These are phyloP conservation scores for Drosophila sordidula DNA, from an alignment of 2,888 invertebrate genomes.

Conservation along the genomic window DNA sequence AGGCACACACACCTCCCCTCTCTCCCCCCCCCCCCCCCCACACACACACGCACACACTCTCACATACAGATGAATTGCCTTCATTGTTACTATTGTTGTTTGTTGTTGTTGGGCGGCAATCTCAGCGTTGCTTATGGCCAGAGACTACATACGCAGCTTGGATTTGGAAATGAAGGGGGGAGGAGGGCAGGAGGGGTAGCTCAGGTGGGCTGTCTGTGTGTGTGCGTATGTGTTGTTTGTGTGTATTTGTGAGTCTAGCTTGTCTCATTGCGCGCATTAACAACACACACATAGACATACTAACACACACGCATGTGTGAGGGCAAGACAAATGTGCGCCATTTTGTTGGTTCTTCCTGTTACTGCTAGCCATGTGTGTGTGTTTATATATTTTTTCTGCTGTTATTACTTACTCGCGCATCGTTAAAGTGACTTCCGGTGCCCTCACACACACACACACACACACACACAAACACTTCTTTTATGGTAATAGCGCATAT, in stretches of 20 bases:
- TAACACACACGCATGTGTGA: conserved; percentile 16
- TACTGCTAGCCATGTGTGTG: conserved; percentile 18
- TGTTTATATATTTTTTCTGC: conserved; percentile 42
- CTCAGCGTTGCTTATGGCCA: conserved; percentile 40
- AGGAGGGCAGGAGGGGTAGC: not conserved
- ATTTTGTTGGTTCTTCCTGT: conserved; percentile 61
- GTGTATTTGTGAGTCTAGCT: conserved; percentile 41
- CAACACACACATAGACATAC: conserved; percentile 19
- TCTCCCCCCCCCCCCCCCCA: not conserved
- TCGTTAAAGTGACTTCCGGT: conserved; percentile 81
- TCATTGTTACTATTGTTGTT: conserved; percentile 9
- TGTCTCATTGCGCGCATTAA: conserved; percentile 59
- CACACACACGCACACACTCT: not conserved
- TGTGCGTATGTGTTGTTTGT: conserved; percentile 3
- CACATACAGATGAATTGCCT: conserved; percentile 9
- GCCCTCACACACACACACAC: conserved; percentile 35
- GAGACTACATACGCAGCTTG: conserved; percentile 3
- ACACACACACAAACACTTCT: not conserved
- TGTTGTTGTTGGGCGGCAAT: conserved; percentile 28
- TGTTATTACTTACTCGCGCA: conserved; percentile 78
- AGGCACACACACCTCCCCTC: not conserved
- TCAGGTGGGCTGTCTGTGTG: conserved; percentile 5
- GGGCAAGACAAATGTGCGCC: conserved; percentile 64
- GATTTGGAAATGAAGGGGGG: conserved; percentile 7
- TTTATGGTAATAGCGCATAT: not conserved